Evolutionary conservation across 1,140 invertebrate species (phyloP).

Genomic region (Diplogasteroides magnus): DNA sequence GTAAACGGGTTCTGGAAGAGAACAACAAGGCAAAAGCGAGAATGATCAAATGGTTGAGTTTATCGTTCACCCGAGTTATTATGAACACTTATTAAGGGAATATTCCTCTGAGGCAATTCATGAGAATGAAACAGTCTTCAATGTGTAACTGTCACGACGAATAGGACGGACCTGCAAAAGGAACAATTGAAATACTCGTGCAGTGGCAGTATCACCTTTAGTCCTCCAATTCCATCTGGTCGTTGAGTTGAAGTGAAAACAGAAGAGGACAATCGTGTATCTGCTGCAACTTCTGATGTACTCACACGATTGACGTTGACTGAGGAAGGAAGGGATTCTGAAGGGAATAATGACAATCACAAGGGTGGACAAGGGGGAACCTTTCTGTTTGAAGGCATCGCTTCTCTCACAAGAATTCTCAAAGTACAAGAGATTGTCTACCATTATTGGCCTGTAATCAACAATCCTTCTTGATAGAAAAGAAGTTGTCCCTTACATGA

Average conservation of each 20-base stretch:
- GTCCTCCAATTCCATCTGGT: neutral
- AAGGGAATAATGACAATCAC: no score
- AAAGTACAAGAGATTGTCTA: conserved; percentile 26
- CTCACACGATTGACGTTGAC: neutral
- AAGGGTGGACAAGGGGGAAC: no score
- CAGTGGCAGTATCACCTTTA: no score
- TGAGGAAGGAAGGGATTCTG: neutral
- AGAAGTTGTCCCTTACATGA: conserved; percentile 1
- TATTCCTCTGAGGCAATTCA: no score
- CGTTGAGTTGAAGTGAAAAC: no score
- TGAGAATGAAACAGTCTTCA: no score
- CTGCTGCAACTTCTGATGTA: neutral
- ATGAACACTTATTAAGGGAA: no score
- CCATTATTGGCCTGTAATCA: conserved; percentile 6
- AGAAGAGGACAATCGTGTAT: no score
- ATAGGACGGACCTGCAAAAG: neutral
- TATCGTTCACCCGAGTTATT: no score
- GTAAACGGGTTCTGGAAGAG: no score
- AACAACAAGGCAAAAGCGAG: no score
- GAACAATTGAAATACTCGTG: neutral
- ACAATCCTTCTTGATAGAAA: neutral
- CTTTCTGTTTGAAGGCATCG: neutral
- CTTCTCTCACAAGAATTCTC: conserved; percentile 25
- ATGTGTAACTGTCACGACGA: neutral
- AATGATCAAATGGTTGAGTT: no score